phyloP scores from a whole-genome alignment of 2,888 invertebrate genomes.

The Schizotus pectinicornis region DNA sequence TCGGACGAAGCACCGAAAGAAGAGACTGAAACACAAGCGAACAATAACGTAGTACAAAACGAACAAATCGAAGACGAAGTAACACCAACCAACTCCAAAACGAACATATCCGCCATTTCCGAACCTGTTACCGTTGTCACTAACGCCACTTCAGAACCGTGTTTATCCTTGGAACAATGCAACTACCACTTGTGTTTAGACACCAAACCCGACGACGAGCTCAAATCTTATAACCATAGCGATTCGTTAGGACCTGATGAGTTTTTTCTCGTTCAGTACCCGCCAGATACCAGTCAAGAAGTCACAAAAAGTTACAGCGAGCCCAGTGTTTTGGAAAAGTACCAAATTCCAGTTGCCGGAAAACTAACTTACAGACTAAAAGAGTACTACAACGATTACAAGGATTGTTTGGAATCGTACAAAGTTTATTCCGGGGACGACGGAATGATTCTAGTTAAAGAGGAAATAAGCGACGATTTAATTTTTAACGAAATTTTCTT shows the following conservation, averaged over 20 bases:
- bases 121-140: constrained; percentile 26
- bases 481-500: constrained; percentile 51
- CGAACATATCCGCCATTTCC: constrained; percentile 33
- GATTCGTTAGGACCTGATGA: constrained; percentile 49
- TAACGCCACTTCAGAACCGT: constrained; percentile 23
- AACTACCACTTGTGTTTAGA: constrained; percentile 48
- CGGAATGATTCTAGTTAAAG: constrained; percentile 29
- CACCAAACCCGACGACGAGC: constrained; percentile 44
- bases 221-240: constrained; percentile 46
- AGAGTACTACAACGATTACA: constrained; percentile 71
- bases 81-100: constrained; percentile 51
- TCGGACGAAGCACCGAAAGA: constrained; percentile 49
- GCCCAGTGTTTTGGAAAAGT: constrained; percentile 49
- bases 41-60: constrained; percentile 26
- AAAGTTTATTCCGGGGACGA: constrained; percentile 46
- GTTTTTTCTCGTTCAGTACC: constrained; percentile 56
- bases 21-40: constrained; percentile 19
- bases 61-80: constrained; percentile 35
- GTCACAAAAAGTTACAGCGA: constrained; percentile 51
- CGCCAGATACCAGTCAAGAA: constrained; percentile 37
- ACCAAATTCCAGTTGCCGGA: constrained; percentile 27
- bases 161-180: constrained; percentile 34
- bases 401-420: constrained; percentile 65
- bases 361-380: constrained; percentile 52
- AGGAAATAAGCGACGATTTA: constrained; percentile 55